Evolutionary conservation across 2,888 invertebrate genomes (phyloP).

Genomic region (Polia nebulosa): DNA sequence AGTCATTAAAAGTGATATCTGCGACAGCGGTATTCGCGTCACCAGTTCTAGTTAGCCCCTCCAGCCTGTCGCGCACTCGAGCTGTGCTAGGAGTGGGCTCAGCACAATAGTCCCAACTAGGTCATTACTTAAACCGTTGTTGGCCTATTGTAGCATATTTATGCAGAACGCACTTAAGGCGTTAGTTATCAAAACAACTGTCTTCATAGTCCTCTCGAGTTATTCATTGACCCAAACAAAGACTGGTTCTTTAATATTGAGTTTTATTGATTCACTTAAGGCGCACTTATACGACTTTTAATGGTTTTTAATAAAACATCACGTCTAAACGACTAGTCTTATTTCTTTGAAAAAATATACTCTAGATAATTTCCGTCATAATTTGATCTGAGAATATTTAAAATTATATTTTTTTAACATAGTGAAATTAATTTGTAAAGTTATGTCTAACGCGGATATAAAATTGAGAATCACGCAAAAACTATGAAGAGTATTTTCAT

Average conservation of each 20-base stretch:
- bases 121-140: slow-evolving; percentile 44
- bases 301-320: no score
- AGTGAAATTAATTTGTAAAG: no score
- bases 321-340: no score
- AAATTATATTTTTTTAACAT: no score
- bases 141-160: slow-evolving; percentile 38
- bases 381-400: no score
- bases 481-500: no score
- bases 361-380: no score
- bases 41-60: slow-evolving; percentile 17
- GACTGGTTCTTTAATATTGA: not conserved
- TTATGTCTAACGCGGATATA: no score
- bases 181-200: slow-evolving; percentile 20
- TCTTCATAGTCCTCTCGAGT: not conserved
- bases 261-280: slow-evolving; percentile 1
- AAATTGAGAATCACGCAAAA: no score
- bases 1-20: slow-evolving; percentile 29
- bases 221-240: not conserved
- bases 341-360: no score
- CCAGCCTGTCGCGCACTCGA: slow-evolving; percentile 13
- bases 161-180: slow-evolving; percentile 9
- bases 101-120: slow-evolving; percentile 48
- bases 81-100: slow-evolving; percentile 33
- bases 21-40: slow-evolving; percentile 22
- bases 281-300: no score